A percentile compares a stretch with the other conserved stretches of the same genome.
phyloP scores from a whole-genome alignment of 1,140 invertebrate species.

The Drosophila orena region DNA sequence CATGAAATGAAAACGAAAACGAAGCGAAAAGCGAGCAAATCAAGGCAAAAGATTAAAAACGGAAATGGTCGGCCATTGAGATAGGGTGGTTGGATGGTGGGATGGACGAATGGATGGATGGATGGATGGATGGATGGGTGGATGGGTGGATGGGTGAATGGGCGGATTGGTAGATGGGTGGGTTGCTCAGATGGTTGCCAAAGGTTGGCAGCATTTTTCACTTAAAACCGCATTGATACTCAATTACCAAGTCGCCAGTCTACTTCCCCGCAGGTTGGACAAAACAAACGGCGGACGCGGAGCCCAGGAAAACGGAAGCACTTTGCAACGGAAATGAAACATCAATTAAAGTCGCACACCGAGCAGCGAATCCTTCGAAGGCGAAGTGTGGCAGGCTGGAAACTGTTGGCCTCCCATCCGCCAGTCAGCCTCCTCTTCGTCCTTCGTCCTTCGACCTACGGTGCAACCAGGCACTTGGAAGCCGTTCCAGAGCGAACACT shows the following conservation, averaged over 20 bases:
- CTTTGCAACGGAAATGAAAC: constrained; percentile 84
- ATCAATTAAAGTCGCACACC: constrained; percentile 81
- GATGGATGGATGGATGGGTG: too few relatives aligned
- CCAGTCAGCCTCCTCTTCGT: constrained; percentile 19
- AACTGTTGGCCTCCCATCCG: constrained; percentile 3
- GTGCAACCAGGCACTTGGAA: constrained; percentile 10
- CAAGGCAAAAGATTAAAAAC: constrained; percentile 77
- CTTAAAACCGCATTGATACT: constrained; percentile 84
- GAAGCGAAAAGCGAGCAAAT: constrained; percentile 57
- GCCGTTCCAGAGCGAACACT: constrained; percentile 2
- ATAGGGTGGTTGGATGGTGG: background rate
- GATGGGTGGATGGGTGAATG: background rate
- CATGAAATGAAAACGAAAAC: constrained; percentile 22
- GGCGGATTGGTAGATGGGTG: background rate
- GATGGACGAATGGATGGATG: background rate
- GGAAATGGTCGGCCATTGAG: constrained; percentile 60
- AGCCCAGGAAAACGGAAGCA: constrained; percentile 76
- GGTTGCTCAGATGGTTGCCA: background rate
- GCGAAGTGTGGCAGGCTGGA: constrained; percentile 12
- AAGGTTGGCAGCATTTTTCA: constrained; percentile 71
- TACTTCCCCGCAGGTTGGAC: constrained; percentile 15
- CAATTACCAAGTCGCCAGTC: constrained; percentile 67
- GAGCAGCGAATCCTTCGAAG: constrained; percentile 11
- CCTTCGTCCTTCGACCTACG: constrained; percentile 2
- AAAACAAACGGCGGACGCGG: constrained; percentile 71